Conservation (phyloP, 2,797 vertebrate species). For the Sebastiscus albofasciatus region DNA sequence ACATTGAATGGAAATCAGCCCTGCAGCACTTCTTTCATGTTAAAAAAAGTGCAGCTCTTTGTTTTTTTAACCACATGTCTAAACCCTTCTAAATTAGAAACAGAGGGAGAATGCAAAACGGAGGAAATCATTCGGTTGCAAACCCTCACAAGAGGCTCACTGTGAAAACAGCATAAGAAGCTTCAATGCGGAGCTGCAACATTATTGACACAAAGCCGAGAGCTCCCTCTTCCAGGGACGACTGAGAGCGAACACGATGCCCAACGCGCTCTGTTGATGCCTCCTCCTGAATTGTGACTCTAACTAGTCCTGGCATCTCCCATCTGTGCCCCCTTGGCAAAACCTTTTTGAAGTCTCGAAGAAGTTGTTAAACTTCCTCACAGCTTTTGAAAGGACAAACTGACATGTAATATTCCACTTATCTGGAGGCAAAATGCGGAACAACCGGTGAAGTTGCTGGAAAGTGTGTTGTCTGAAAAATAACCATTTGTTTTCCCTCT, state of each 20-base stretch:
- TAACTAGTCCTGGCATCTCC: conserved; percentile 69
- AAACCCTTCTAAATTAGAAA: conserved; percentile 73
- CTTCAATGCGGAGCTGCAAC: conserved; percentile 14
- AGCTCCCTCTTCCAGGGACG: conserved; percentile 47
- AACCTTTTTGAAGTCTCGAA: conserved; percentile 77
- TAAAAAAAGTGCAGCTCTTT: conserved; percentile 31
- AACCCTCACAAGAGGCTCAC: conserved; percentile 20
- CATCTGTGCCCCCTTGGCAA: conserved; percentile 73
- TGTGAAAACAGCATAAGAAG: conserved; percentile 46
- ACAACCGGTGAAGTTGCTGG: neutral
- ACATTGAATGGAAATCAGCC: conserved; percentile 19
- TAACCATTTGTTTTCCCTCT: neutral
- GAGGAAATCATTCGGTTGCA: conserved; percentile 47
- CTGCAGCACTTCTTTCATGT: conserved; percentile 31
- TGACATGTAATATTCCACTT: conserved; percentile 1
- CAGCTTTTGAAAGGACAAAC: conserved; percentile 47
- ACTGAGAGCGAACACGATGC: conserved; percentile 54
- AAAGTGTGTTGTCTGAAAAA: conserved; percentile 8
- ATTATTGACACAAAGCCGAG: conserved; percentile 49
- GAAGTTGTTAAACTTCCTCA: conserved; percentile 55
- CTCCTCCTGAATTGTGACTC: conserved; percentile 46
- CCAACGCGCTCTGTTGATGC: conserved; percentile 20
- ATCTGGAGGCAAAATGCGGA: neutral
- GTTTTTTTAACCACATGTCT: conserved; percentile 53
- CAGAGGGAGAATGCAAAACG: conserved; percentile 60